Evolutionary conservation across 2,888 invertebrate genomes (phyloP).

Genomic region (Chaitophorus viminalis): DNA sequence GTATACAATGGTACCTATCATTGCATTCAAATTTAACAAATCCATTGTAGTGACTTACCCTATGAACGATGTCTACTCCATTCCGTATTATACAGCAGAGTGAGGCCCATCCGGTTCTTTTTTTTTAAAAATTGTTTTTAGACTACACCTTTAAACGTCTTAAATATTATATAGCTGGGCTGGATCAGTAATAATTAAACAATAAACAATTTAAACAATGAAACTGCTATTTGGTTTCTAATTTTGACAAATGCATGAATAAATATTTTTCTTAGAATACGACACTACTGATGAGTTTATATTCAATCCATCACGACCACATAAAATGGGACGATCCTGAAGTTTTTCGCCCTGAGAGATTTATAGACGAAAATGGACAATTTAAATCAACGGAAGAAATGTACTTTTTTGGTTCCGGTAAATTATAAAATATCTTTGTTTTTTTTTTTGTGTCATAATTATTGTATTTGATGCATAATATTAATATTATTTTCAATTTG

Average conservation of each 20-base stretch:
- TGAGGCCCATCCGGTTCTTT: too few relatives aligned
- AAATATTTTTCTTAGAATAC: constrained; percentile 67
- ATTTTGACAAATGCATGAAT: neutral
- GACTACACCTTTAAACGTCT: too few relatives aligned
- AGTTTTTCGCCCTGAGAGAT: constrained; percentile 75
- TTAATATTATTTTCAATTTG: neutral
- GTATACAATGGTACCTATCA: too few relatives aligned
- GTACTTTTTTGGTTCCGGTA: constrained; percentile 68
- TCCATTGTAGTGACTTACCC: too few relatives aligned
- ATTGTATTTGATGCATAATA: neutral
- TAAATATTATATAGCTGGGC: neutral
- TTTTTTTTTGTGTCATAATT: too few relatives aligned
- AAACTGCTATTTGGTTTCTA: neutral
- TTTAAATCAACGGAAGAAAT: constrained; percentile 66
- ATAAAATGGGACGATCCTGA: constrained; percentile 74
- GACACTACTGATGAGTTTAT: constrained; percentile 70
- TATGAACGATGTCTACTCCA: too few relatives aligned
- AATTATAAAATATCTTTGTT: too few relatives aligned
- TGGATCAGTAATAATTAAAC: neutral
- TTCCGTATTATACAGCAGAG: too few relatives aligned
- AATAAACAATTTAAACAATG: too few relatives aligned
- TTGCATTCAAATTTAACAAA: too few relatives aligned
- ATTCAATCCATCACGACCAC: constrained; percentile 72
- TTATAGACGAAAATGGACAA: constrained; percentile 68
- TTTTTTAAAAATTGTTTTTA: too few relatives aligned